Conservation (phyloP, 2,113 vertebrate genomes). For the cattle (Bos taurus) region DNA sequence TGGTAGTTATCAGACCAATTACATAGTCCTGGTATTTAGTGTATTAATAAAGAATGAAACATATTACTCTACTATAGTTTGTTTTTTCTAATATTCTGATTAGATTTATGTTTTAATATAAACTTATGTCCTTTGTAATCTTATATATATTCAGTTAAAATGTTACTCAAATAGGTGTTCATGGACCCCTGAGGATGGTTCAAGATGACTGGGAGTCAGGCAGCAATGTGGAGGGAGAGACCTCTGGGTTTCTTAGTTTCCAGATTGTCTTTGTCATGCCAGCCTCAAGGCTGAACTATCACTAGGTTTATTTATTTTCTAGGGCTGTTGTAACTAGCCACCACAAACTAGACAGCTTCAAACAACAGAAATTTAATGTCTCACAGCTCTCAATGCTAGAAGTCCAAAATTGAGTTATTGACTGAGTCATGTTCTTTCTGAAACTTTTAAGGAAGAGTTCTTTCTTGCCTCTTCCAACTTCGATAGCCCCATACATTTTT, state of each 20-base stretch:
- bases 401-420: background rate
- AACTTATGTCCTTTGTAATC: background rate
- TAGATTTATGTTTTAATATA: background rate
- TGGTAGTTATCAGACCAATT: background rate
- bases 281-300: background rate
- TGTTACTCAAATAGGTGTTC: background rate
- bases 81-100: background rate
- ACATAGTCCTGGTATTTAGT: background rate
- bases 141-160: background rate
- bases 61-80: background rate
- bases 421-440: background rate
- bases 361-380: background rate
- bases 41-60: background rate
- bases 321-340: background rate
- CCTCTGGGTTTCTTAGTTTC: background rate
- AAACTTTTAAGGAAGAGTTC: background rate
- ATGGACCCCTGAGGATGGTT: background rate
- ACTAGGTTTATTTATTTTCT: background rate
- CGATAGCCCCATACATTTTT: background rate
- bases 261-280: background rate
- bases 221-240: background rate
- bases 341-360: background rate
- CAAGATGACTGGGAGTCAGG: background rate
- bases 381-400: background rate
- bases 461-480: background rate